phyloP scores from a whole-genome alignment of 2,113 vertebrate species.

The Poicephalus meyeri region DNA sequence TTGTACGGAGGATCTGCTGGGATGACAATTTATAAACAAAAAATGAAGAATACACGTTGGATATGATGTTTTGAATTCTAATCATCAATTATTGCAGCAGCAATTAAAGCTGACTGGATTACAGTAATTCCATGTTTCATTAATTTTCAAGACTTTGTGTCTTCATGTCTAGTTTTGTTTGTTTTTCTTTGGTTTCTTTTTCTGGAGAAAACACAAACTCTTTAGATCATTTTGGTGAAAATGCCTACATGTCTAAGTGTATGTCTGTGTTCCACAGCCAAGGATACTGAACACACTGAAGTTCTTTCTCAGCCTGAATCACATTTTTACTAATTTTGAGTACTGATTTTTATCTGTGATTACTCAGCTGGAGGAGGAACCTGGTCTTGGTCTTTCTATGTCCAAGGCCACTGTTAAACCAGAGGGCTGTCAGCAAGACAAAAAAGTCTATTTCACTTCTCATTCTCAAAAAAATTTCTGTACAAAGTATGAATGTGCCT shows the following conservation, averaged over 20 bases:
- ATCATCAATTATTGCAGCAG: slow-evolving; percentile 32
- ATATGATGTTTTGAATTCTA: slow-evolving; percentile 56
- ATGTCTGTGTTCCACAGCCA: not conserved
- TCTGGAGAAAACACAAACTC: not conserved
- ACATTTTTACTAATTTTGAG: not conserved
- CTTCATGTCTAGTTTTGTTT: not conserved
- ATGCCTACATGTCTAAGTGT: not conserved
- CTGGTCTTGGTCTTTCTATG: not conserved
- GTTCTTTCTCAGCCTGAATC: not conserved
- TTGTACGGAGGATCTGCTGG: slow-evolving; percentile 13
- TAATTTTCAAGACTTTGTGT: not conserved
- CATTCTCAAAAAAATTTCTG: not conserved
- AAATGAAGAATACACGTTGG: slow-evolving; percentile 42
- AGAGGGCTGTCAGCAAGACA: not conserved
- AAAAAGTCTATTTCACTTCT: not conserved
- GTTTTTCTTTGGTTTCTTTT: not conserved
- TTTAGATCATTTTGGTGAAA: not conserved
- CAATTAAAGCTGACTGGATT: slow-evolving; percentile 39
- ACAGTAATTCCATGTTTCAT: slow-evolving; percentile 3
- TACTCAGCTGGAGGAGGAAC: not conserved
- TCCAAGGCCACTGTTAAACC: not conserved
- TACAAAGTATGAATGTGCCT: not conserved
- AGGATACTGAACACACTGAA: not conserved
- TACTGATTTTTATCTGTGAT: not conserved
- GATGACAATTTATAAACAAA: slow-evolving; percentile 64